phyloP scores from a whole-genome alignment of 2,888 invertebrate species.

The Nomada fabriciana region DNA sequence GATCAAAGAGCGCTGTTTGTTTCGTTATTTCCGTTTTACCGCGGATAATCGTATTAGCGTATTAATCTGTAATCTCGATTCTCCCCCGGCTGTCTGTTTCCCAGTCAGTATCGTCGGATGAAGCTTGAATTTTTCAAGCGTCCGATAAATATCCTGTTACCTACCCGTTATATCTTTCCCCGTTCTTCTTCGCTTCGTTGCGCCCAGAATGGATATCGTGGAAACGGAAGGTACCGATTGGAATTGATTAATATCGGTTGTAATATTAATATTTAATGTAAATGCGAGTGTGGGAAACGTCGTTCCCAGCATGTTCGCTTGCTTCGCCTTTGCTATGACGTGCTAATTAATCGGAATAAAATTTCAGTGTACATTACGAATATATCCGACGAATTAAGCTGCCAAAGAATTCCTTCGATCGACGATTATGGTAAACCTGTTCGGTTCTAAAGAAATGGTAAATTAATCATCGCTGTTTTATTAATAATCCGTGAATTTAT shows the following conservation, averaged over 20 bases:
- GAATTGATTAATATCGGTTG: not conserved
- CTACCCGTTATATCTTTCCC: not conserved
- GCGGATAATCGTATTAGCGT: slow-evolving; percentile 43
- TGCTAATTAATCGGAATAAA: no score
- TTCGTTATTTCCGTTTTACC: slow-evolving; percentile 25
- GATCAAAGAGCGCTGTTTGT: slow-evolving; percentile 23
- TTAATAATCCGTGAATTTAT: not conserved
- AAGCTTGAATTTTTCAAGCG: not conserved
- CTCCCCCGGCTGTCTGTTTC: not conserved
- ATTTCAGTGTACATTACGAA: no score
- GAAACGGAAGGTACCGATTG: not conserved
- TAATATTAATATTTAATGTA: not conserved
- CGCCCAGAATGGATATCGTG: not conserved
- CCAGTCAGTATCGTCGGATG: not conserved
- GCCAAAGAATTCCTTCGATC: no score
- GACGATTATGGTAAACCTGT: no score
- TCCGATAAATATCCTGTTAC: slow-evolving; percentile 1
- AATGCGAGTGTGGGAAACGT: not conserved
- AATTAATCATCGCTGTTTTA: not conserved
- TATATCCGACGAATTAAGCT: no score
- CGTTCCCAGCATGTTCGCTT: no score
- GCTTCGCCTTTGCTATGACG: no score
- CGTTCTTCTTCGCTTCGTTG: not conserved
- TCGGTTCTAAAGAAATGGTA: not conserved
- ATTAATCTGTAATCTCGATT: slow-evolving; percentile 33